Percentiles rank a stretch among this genome's conserved stretches.
Evolutionary conservation across 1,140 invertebrate genomes (phyloP).

Genomic region (Nylanderia fulva): DNA sequence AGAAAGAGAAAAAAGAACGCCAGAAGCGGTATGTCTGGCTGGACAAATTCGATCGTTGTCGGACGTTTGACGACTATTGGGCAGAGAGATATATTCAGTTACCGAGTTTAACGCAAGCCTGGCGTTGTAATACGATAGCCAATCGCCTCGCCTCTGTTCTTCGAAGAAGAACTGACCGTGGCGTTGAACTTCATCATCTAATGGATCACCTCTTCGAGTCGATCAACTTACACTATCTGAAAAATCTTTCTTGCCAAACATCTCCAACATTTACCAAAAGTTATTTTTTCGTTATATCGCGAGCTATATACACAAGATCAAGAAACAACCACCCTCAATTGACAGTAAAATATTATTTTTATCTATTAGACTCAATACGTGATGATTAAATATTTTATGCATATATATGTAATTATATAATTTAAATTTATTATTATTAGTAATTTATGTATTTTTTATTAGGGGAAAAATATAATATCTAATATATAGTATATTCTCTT

Average conservation of each 20-base stretch:
- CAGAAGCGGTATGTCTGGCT: conserved; percentile 68
- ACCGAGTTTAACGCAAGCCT: conserved; percentile 80
- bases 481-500: background rate
- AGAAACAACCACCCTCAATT: background rate
- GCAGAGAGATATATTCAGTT: conserved; percentile 82
- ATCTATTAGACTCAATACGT: background rate
- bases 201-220: conserved; percentile 9
- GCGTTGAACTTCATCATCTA: conserved; percentile 33
- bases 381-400: background rate
- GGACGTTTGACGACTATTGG: conserved; percentile 80
- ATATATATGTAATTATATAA: too few relatives aligned
- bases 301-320: background rate
- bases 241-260: background rate
- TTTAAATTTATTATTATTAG: background rate
- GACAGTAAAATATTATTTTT: background rate
- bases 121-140: conserved; percentile 82
- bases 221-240: background rate
- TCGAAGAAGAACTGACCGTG: conserved; percentile 65
- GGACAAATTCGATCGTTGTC: conserved; percentile 82
- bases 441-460: background rate
- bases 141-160: conserved; percentile 70
- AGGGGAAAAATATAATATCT: background rate
- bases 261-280: background rate
- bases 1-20: conserved; percentile 6
- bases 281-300: background rate